A percentile compares a stretch with the other conserved stretches of the same genome.
phyloP scores from a whole-genome alignment of 2,888 invertebrate species.

The Liposcelis brunnea region DNA sequence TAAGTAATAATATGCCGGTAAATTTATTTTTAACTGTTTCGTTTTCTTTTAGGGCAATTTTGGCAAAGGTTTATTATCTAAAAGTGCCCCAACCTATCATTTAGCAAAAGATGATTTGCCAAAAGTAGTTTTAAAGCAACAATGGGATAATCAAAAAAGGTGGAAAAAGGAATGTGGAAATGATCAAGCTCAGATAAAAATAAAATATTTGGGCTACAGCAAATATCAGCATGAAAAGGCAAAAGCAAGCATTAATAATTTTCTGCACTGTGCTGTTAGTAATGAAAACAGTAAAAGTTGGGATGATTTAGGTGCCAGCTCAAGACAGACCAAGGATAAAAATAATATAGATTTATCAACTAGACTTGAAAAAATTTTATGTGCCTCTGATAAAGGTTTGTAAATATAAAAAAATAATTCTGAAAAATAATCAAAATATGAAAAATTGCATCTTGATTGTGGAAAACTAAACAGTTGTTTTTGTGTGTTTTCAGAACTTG shows the following conservation, averaged over 20 bases:
- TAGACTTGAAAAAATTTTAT: no score
- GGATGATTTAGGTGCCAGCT: constrained; percentile 3
- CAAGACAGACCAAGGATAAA: not conserved
- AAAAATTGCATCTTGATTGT: no score
- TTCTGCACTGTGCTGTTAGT: not conserved
- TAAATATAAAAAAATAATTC: no score
- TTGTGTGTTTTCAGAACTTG: no score
- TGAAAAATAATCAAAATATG: no score
- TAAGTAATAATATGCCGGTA: constrained; percentile 4
- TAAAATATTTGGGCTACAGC: constrained; percentile 15
- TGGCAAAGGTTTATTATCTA: constrained; percentile 53
- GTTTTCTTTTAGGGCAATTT: constrained; percentile 39
- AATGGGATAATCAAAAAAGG: constrained; percentile 37
- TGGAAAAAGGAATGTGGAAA: no score
- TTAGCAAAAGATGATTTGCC: constrained; percentile 27
- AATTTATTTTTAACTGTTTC: constrained; percentile 8
- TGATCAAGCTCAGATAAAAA: constrained; percentile 22
- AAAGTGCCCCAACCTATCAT: constrained; percentile 32
- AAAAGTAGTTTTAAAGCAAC: constrained; percentile 38
- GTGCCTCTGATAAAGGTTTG: no score
- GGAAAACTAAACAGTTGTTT: no score
- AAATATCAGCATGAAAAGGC: constrained; percentile 12
- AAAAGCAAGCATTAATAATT: constrained; percentile 12
- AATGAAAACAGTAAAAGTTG: not conserved
- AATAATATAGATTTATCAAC: no score